Evolutionary conservation across 2,113 vertebrate genomes (phyloP).

Genomic region (Dasyurus viverrinus): DNA sequence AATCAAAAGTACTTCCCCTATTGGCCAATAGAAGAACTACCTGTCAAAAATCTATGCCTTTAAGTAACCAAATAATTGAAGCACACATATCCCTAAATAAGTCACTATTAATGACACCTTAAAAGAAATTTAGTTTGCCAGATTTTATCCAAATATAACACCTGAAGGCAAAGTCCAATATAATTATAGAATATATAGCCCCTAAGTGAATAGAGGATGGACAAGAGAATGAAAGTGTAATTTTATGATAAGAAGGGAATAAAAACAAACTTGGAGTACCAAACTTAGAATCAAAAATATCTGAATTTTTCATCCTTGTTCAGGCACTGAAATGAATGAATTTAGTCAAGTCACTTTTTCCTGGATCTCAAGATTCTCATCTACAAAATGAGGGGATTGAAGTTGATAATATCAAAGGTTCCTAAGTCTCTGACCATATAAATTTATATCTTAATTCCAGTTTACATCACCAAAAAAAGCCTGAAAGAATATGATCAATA

Average conservation of each 20-base stretch:
- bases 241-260: not conserved
- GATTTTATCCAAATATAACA: not conserved
- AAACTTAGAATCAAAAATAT: not conserved
- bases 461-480: not conserved
- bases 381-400: not conserved
- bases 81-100: not conserved
- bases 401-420: not conserved
- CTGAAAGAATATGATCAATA: not conserved
- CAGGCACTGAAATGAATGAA: not conserved
- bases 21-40: constrained; percentile 18
- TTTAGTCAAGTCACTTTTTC: not conserved
- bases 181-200: not conserved
- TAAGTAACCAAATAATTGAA: constrained; percentile 33
- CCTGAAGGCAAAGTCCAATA: not conserved
- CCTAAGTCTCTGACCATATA: not conserved
- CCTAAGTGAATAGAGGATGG: not conserved
- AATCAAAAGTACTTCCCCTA: not conserved
- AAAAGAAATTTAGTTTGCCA: not conserved
- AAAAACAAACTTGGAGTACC: not conserved
- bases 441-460: not conserved
- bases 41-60: not conserved
- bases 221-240: not conserved
- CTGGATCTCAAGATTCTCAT: not conserved
- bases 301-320: not conserved
- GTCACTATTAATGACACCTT: constrained; percentile 13